phyloP scores from a whole-genome alignment of 2,113 vertebrate species.

The Laticauda colubrina region DNA sequence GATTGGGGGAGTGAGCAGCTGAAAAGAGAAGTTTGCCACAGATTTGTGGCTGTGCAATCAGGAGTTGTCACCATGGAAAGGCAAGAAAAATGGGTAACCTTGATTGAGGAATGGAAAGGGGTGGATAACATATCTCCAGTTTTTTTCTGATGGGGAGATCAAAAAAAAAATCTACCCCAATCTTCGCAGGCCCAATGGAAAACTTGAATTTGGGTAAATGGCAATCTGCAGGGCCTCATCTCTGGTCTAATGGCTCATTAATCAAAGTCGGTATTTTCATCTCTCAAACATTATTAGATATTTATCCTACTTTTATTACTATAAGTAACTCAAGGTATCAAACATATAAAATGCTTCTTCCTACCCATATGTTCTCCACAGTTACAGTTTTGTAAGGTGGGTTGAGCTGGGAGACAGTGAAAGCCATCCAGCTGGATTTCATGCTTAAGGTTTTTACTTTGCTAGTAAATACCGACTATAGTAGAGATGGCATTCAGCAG shows the following conservation, averaged over 20 bases:
- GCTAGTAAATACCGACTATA: background rate
- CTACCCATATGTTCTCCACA: background rate
- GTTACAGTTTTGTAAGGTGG: background rate
- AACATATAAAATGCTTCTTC: background rate
- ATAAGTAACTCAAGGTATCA: background rate
- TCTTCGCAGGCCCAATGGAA: background rate
- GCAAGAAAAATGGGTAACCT: background rate
- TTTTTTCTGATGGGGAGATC: background rate
- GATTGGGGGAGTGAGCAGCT: background rate
- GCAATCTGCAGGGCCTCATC: background rate
- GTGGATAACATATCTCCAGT: background rate
- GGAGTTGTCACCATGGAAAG: background rate
- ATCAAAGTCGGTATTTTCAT: background rate
- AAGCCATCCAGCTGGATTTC: background rate
- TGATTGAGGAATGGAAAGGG: background rate
- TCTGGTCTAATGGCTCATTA: background rate
- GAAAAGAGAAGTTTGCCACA: background rate
- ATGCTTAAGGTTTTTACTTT: background rate
- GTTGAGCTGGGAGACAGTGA: background rate
- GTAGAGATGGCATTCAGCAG: too few relatives aligned
- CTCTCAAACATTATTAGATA: background rate
- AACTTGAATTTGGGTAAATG: background rate
- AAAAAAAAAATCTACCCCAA: background rate
- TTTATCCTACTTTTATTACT: background rate
- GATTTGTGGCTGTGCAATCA: background rate